A percentile compares a stretch with the other conserved stretches of the same genome.
Conservation (phyloP, 2,797 vertebrate genomes). For the Otolemur crassicaudatus region DNA sequence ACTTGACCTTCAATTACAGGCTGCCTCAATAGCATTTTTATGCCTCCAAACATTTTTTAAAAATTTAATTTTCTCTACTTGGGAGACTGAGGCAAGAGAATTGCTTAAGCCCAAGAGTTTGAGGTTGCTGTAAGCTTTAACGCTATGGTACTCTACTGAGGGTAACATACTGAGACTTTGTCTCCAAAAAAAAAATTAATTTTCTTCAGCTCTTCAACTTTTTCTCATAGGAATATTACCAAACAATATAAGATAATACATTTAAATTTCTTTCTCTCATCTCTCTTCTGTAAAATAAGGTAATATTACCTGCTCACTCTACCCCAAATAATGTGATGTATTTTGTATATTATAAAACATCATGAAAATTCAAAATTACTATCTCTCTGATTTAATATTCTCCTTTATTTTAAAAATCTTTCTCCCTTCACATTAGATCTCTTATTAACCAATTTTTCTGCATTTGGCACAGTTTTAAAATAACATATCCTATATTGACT, state of each 20-base stretch:
- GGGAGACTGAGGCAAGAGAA: no score
- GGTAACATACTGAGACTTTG: no score
- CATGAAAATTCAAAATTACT: constrained; percentile 20
- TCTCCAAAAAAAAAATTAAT: no score
- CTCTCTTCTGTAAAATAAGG: background rate
- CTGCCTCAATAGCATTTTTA: background rate
- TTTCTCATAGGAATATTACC: background rate
- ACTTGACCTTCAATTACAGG: background rate
- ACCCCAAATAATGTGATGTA: background rate
- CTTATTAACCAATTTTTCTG: background rate
- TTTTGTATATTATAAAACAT: constrained; percentile 23
- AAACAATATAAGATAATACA: background rate
- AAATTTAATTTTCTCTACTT: background rate
- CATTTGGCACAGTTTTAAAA: constrained; percentile 37
- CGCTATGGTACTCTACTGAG: no score
- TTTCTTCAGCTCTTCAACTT: background rate
- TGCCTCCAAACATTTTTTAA: background rate
- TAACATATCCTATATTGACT: background rate
- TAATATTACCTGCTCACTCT: background rate
- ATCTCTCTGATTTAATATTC: background rate
- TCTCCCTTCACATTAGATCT: background rate
- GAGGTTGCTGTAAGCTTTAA: no score
- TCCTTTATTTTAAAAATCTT: constrained; percentile 1
- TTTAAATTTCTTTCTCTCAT: background rate
- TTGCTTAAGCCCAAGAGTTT: no score